phyloP scores from a whole-genome alignment of 2,113 vertebrate species.

The Polyodon spathula region DNA sequence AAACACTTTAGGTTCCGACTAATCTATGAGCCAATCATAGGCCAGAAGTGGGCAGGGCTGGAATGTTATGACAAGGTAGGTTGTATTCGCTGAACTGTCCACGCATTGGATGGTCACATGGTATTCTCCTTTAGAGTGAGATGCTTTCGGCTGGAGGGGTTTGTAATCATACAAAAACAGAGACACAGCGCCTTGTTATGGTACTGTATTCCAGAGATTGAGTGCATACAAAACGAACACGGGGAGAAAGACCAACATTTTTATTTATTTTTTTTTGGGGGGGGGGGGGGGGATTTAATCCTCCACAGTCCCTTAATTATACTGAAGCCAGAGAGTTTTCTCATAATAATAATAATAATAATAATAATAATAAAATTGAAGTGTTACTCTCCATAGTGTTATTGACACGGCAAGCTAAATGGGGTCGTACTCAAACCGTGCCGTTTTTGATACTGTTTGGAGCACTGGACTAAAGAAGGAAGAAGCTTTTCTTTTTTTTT shows the following conservation, averaged over 20 bases:
- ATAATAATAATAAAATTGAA: slow-evolving; percentile 11
- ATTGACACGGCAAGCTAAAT: slow-evolving; percentile 22
- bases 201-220: slow-evolving; percentile 29
- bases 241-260: no score
- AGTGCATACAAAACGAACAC: background rate
- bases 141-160: slow-evolving; percentile 37
- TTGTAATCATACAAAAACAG: slow-evolving; percentile 35
- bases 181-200: slow-evolving; percentile 45
- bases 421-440: slow-evolving; percentile 23
- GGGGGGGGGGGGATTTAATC: no score
- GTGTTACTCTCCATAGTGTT: slow-evolving; percentile 14
- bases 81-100: slow-evolving; percentile 36
- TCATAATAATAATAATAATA: no score
- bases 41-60: slow-evolving; percentile 10
- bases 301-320: no score
- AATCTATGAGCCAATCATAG: slow-evolving; percentile 3
- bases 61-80: slow-evolving; percentile 32
- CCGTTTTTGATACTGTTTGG: slow-evolving; percentile 32
- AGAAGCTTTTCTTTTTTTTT: background rate
- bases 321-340: background rate
- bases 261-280: no score
- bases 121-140: slow-evolving; percentile 37
- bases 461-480: slow-evolving; percentile 25
- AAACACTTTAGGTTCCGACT: background rate
- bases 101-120: slow-evolving; percentile 51